Percentiles rank a stretch among this genome's conserved stretches.
These are phyloP conservation scores for Mycetomoellerius zeteki DNA, from an alignment of 1,140 invertebrate genomes.

Conservation along the genomic window DNA sequence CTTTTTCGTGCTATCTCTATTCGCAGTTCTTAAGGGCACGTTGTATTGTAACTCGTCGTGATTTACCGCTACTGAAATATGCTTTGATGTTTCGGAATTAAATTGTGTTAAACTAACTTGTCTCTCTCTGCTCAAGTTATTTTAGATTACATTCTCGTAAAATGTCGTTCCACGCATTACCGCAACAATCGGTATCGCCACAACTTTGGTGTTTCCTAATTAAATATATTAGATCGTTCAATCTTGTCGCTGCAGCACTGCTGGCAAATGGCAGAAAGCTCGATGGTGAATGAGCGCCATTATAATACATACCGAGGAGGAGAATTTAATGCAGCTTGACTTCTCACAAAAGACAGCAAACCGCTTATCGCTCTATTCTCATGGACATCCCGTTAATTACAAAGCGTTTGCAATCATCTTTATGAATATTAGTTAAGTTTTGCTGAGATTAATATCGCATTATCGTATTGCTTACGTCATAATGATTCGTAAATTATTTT, in stretches of 20 bases:
- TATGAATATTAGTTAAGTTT: conserved; percentile 31
- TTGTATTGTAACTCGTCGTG: neutral
- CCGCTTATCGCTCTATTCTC: conserved; percentile 28
- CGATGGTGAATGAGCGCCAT: neutral
- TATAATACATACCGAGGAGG: conserved; percentile 6
- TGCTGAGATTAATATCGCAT: neutral
- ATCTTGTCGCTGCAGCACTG: neutral
- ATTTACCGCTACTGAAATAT: conserved; percentile 25
- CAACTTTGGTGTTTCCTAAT: conserved; percentile 33
- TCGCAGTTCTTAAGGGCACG: neutral
- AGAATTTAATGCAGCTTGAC: conserved; percentile 37
- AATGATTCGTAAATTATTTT: neutral
- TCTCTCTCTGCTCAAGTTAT: neutral
- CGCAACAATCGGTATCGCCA: conserved; percentile 3
- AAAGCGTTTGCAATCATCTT: conserved; percentile 16
- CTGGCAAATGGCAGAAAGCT: neutral
- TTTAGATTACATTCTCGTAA: conserved; percentile 28
- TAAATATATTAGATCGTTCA: conserved; percentile 45
- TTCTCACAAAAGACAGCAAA: conserved; percentile 29
- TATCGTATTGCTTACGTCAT: neutral
- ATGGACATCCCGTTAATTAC: conserved; percentile 21
- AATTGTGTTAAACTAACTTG: conserved; percentile 37
- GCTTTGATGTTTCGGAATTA: conserved; percentile 13
- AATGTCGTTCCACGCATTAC: conserved; percentile 5
- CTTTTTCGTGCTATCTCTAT: neutral